Conservation (phyloP, 2,888 invertebrate genomes). For the Andrena haemorrhoa region DNA sequence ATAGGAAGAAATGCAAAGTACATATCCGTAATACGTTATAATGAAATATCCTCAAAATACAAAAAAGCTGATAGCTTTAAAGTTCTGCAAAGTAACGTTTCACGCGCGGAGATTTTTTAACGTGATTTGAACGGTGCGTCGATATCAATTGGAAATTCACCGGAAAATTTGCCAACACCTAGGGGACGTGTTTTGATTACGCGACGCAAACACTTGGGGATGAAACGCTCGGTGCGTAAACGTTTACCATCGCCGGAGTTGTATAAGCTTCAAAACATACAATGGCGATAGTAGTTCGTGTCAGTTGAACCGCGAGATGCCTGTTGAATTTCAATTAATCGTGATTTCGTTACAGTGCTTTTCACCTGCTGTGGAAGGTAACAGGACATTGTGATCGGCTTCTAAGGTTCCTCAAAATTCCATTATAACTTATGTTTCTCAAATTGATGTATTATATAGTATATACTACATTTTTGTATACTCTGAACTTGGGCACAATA, state of each 20-base stretch:
- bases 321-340: background rate
- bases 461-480: too few relatives aligned
- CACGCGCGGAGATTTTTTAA: background rate
- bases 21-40: too few relatives aligned
- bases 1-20: too few relatives aligned
- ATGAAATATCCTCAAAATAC: too few relatives aligned
- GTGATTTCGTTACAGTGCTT: background rate
- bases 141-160: background rate
- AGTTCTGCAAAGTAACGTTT: too few relatives aligned
- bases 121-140: background rate
- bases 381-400: background rate
- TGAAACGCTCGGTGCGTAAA: conserved; percentile 32
- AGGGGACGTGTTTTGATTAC: conserved; percentile 24
- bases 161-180: conserved; percentile 7
- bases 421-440: too few relatives aligned
- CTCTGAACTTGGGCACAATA: too few relatives aligned
- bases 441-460: too few relatives aligned
- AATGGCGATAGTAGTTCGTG: conserved; percentile 31
- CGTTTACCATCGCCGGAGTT: conserved; percentile 14
- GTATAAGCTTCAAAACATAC: conserved; percentile 29
- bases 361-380: too few relatives aligned
- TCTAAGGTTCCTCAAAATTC: too few relatives aligned
- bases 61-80: too few relatives aligned
- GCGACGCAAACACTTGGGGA: conserved; percentile 25
- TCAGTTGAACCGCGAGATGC: background rate